Base-by-base conservation (phyloP, 2,797 vertebrate species). In the Arnoldichthys spilopterus region DNA sequence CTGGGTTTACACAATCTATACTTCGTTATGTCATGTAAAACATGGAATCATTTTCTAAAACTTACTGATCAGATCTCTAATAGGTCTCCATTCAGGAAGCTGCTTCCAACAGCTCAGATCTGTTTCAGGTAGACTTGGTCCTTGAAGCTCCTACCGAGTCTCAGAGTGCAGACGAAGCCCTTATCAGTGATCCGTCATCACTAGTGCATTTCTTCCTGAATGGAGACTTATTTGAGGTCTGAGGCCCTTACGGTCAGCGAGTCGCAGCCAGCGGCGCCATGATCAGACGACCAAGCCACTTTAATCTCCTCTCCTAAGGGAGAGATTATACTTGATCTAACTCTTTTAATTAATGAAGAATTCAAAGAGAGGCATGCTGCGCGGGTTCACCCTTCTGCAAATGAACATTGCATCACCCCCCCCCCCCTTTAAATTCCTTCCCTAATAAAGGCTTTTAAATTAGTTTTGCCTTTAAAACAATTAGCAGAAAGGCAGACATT, bases 291-390 rank as follows among this genome's bases (percentile, higher is more conserved):
- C 53, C 13, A 15, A 66, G 74, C 74, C 5, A 30, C 74, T 80
- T 45, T 78, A 82, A 85, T 83, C 64, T 71, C 54, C 43, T 77
- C 79, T 79, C 83, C 74, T 85, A 3, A 53, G 83, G 77, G 82
- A 82, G 70, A 80, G 68, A 79, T 84, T 79, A 79, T 51, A 68
- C 76, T 79, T 82, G 63, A 87, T 84, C 68, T 85, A 62, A 53
- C 70, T 72, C 76, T 73, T 79, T 80, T 87, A 82, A 85, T 81
- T 87, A 80, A 85, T 79, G 61, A 79, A 80, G 68, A 71, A 74
- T 78, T 83, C 63, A 78, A 79, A 84, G 53, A 76, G n/a, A 75
- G 62, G 22, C 75, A 63, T 53, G 66, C 75, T 69, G 62, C 30
- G 20, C 54, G 74, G 64, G 68, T 68, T 79, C 74, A 72, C 61